These are phyloP conservation scores for Zaprionus capensis DNA, from an alignment of 1,140 invertebrate species.

Conservation along the genomic window DNA sequence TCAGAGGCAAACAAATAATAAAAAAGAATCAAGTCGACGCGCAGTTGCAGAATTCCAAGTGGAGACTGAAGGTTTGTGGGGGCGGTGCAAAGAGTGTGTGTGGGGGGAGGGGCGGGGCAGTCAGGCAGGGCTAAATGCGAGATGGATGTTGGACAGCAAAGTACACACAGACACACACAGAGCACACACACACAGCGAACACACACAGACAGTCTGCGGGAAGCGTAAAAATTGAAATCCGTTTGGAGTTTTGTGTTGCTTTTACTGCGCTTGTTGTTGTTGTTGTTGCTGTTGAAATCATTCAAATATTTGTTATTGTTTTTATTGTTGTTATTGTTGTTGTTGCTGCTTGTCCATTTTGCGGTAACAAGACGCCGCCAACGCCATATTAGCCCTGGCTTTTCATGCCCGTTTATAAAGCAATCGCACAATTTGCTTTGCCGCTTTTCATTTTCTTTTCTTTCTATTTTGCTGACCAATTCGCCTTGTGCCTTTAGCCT, in stretches of 20 bases:
- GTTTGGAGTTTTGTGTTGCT: constrained; percentile 27
- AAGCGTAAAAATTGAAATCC: constrained; percentile 39
- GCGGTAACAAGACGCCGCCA: constrained; percentile 72
- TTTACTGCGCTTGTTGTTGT: not conserved
- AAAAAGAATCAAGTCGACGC: constrained; percentile 22
- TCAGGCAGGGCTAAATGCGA: not conserved
- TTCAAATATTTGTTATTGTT: constrained; percentile 65
- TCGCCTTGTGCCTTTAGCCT: constrained; percentile 27
- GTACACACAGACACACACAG: constrained; percentile 28
- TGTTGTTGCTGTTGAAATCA: constrained; percentile 48
- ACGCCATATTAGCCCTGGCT: constrained; percentile 74
- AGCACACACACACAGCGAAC: not conserved
- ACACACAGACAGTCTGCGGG: not conserved
- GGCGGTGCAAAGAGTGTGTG: not conserved
- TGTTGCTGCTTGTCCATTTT: constrained; percentile 25
- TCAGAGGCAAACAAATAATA: constrained; percentile 28
- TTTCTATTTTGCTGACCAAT: constrained; percentile 54
- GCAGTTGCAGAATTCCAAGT: constrained; percentile 9
- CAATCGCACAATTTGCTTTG: constrained; percentile 61
- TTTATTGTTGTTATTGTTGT: constrained; percentile 9
- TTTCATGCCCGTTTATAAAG: constrained; percentile 64
- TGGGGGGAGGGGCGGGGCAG: not conserved
- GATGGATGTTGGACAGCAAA: constrained; percentile 28
- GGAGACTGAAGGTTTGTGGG: not conserved
- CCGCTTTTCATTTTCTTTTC: constrained; percentile 26